phyloP scores from a whole-genome alignment of 2,113 vertebrate species.

The Rhynchopsitta pachyrhyncha region DNA sequence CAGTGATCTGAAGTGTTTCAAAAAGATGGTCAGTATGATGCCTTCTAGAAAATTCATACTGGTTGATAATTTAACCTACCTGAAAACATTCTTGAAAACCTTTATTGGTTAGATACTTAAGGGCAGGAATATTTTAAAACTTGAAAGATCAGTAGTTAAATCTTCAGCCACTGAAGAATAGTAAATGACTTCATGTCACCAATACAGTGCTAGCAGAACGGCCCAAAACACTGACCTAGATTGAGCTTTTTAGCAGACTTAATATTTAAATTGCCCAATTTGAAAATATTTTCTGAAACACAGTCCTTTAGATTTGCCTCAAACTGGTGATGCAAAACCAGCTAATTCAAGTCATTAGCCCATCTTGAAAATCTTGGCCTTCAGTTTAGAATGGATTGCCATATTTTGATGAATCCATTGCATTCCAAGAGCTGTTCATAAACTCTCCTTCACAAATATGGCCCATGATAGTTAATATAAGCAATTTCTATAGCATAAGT shows the following conservation, averaged over 20 bases:
- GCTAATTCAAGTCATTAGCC: neutral
- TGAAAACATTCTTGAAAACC: neutral
- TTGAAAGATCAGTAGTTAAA: neutral
- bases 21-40: neutral
- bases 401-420: neutral
- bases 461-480: neutral
- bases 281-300: neutral
- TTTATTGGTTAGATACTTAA: neutral
- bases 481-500: constrained; percentile 4
- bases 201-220: neutral
- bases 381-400: neutral
- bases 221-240: neutral
- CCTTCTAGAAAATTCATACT: neutral
- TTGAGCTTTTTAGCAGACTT: neutral
- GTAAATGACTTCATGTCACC: neutral
- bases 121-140: neutral
- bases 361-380: neutral
- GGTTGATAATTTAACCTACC: neutral
- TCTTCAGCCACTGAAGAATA: neutral
- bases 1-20: neutral
- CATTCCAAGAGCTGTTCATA: neutral
- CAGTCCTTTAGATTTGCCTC: neutral
- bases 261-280: neutral
- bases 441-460: neutral
- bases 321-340: neutral